Percentiles rank a stretch among this genome's conserved stretches.
phyloP scores from a whole-genome alignment of 2,113 vertebrate species.

The Salvelinus namaycush region DNA sequence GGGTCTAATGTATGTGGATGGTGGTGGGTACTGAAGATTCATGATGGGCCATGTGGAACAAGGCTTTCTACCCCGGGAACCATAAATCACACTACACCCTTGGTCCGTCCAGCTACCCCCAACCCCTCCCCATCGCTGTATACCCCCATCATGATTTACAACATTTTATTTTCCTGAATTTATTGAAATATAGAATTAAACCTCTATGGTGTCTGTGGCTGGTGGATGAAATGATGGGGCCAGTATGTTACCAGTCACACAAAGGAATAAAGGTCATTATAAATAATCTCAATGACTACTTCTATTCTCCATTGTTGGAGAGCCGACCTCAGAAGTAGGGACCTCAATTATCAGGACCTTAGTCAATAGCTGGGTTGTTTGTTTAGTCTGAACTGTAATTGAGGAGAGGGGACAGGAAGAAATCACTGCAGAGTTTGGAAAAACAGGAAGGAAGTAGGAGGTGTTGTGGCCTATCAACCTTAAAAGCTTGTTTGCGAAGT shows the following conservation, averaged over 20 bases:
- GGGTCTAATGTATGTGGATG: constrained; percentile 1
- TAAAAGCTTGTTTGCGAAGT: no score
- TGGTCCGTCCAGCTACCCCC: no score
- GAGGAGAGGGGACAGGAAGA: neutral
- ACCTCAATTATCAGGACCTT: neutral
- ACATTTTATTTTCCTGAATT: neutral
- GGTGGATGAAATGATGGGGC: neutral
- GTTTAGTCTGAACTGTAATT: neutral
- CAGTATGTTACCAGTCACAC: neutral
- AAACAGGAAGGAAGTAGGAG: neutral
- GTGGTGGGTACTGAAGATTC: neutral
- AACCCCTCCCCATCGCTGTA: neutral
- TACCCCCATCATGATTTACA: neutral
- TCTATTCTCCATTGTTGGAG: neutral
- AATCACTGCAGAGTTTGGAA: neutral
- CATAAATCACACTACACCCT: neutral
- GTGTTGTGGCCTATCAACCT: neutral
- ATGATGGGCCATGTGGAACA: neutral
- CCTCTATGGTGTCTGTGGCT: neutral
- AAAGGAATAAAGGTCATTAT: neutral
- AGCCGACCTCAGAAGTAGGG: neutral
- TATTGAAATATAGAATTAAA: neutral
- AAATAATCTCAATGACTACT: neutral
- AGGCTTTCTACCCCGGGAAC: neutral
- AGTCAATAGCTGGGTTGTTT: neutral